Evolutionary conservation across 2,113 vertebrate species (phyloP).

Genomic region (Craseonycteris thonglongyai): DNA sequence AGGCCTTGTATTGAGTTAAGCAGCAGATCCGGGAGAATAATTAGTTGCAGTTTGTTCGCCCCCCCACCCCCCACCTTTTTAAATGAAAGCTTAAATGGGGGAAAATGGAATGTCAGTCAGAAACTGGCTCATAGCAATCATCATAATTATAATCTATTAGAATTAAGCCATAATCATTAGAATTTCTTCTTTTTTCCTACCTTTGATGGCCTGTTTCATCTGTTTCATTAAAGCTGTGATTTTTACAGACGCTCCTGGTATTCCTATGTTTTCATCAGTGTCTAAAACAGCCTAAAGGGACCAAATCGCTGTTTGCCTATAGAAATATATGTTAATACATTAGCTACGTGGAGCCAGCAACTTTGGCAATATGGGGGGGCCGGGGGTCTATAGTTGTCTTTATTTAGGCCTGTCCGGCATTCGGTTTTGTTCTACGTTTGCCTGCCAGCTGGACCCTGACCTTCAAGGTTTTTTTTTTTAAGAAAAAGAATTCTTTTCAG

Average conservation of each 20-base stretch:
- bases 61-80: not conserved
- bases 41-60: conserved; percentile 43
- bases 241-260: conserved; percentile 81
- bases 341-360: conserved; percentile 79
- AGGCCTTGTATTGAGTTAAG: conserved; percentile 68
- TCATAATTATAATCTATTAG: conserved; percentile 73
- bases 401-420: conserved; percentile 92
- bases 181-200: conserved; percentile 81
- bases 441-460: conserved; percentile 97
- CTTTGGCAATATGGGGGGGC: conserved; percentile 74
- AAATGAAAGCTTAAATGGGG: conserved; percentile 69
- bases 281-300: conserved; percentile 72
- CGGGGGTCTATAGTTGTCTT: conserved; percentile 83
- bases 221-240: conserved; percentile 81
- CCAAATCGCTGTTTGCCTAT: conserved; percentile 78
- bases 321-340: conserved; percentile 79
- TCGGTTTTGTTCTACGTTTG: conserved; percentile 92
- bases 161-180: conserved; percentile 67
- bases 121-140: conserved; percentile 62
- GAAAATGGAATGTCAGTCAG: conserved; percentile 66
- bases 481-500: conserved; percentile 88
- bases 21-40: conserved; percentile 64
- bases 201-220: conserved; percentile 84
- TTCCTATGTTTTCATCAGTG: conserved; percentile 80
- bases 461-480: conserved; percentile 81